These are phyloP conservation scores for Micropoecilia bifurca DNA, from an alignment of 2,797 vertebrate genomes.

Conservation along the genomic window DNA sequence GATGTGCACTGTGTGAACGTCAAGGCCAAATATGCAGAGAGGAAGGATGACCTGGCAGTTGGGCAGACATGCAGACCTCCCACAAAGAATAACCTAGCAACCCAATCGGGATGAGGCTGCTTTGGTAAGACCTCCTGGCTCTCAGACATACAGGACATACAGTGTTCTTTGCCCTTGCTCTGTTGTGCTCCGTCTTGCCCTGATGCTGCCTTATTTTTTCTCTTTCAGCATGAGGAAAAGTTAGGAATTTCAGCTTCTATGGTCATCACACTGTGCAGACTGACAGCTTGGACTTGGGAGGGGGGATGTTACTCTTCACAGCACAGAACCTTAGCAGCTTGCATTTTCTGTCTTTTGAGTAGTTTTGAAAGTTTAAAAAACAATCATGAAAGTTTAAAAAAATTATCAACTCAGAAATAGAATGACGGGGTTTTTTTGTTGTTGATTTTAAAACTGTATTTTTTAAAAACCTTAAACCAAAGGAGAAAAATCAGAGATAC, in stretches of 20 bases:
- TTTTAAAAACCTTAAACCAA: neutral
- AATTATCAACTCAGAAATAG: neutral
- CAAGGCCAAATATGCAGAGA: neutral
- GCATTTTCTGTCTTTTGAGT: neutral
- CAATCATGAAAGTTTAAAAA: neutral
- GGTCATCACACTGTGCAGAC: neutral
- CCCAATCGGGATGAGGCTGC: neutral
- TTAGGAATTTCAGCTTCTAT: neutral
- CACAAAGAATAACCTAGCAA: neutral
- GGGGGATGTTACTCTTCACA: neutral
- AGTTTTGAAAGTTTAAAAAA: neutral
- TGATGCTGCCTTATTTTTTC: neutral
- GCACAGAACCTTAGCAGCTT: neutral
- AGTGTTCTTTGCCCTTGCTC: neutral
- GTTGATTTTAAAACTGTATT: neutral
- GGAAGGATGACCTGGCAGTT: constrained; percentile 2
- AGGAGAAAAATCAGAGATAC: neutral
- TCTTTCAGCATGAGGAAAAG: neutral
- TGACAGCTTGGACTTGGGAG: neutral
- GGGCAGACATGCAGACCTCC: neutral
- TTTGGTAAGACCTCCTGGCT: neutral
- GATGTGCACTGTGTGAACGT: neutral
- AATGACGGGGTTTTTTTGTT: neutral
- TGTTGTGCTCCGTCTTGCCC: neutral
- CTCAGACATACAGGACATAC: neutral